Conservation (phyloP, 2,797 vertebrate genomes). For the Pelochelys cantorii region DNA sequence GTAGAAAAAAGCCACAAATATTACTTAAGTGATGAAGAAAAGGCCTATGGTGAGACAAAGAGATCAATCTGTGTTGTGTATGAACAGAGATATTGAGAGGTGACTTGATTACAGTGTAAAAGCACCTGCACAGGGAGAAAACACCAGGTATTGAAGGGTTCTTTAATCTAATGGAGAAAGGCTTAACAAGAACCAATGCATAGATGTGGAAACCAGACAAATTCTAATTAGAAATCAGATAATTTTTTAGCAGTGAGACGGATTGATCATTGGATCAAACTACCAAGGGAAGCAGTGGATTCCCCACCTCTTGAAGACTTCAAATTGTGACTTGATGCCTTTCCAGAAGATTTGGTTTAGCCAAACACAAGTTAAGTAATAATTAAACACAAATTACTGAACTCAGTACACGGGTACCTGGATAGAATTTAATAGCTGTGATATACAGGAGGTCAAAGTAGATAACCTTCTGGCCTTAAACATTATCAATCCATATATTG, state of each 20-base stretch:
- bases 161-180: not conserved
- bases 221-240: not conserved
- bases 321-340: not conserved
- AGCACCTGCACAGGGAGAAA: not conserved
- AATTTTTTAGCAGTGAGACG: not conserved
- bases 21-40: not conserved
- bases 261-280: not conserved
- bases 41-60: not conserved
- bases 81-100: not conserved
- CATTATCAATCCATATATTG: accelerated
- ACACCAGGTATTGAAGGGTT: not conserved
- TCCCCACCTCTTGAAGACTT: not conserved
- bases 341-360: not conserved
- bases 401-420: not conserved
- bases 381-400: not conserved
- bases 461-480: not conserved
- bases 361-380: not conserved
- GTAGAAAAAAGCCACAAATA: not conserved
- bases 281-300: not conserved
- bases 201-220: not conserved
- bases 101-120: not conserved
- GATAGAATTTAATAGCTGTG: not conserved
- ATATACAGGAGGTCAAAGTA: not conserved
- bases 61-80: not conserved
- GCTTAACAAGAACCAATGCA: not conserved